phyloP scores from a whole-genome alignment of 2,113 vertebrate genomes.

The Gymnobelideus leadbeateri region DNA sequence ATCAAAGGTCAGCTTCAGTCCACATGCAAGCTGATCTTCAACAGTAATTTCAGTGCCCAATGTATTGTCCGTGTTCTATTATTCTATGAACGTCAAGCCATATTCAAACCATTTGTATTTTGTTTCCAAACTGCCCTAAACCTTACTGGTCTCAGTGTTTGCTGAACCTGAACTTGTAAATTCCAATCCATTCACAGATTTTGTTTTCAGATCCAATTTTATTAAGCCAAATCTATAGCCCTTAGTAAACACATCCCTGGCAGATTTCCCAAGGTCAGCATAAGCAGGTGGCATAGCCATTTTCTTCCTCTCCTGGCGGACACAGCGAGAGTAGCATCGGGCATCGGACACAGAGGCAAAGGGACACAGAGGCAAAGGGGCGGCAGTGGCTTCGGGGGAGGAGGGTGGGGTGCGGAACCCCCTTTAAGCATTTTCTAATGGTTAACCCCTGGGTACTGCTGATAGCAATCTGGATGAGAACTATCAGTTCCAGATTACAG shows the following conservation, averaged over 20 bases:
- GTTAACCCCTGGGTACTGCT: neutral
- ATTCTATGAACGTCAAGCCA: slow-evolving; percentile 96
- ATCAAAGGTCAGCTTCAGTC: slow-evolving; percentile 97
- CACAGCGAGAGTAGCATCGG: too few relatives aligned
- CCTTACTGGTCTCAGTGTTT: slow-evolving; percentile 97
- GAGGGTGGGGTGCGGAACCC: too few relatives aligned
- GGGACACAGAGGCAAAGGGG: too few relatives aligned
- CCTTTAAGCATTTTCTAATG: neutral
- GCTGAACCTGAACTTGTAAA: slow-evolving; percentile 97
- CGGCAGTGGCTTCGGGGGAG: too few relatives aligned
- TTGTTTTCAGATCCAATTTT: slow-evolving; percentile 98
- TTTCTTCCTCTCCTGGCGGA: too few relatives aligned
- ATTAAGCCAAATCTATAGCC: slow-evolving; percentile 98
- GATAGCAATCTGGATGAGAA: too few relatives aligned
- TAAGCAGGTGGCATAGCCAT: slow-evolving; percentile 97
- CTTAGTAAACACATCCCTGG: slow-evolving; percentile 97
- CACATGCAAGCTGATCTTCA: slow-evolving; percentile 92
- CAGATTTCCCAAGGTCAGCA: slow-evolving; percentile 95
- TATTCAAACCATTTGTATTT: slow-evolving; percentile 97
- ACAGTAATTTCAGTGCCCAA: slow-evolving; percentile 96
- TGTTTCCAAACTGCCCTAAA: slow-evolving; percentile 95
- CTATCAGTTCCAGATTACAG: too few relatives aligned
- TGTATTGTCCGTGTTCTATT: slow-evolving; percentile 99
- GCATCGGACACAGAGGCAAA: too few relatives aligned
- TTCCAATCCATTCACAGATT: slow-evolving; percentile 98